Evolutionary conservation across 2,113 vertebrate species (phyloP).

Genomic region (Oostethus manadensis): DNA sequence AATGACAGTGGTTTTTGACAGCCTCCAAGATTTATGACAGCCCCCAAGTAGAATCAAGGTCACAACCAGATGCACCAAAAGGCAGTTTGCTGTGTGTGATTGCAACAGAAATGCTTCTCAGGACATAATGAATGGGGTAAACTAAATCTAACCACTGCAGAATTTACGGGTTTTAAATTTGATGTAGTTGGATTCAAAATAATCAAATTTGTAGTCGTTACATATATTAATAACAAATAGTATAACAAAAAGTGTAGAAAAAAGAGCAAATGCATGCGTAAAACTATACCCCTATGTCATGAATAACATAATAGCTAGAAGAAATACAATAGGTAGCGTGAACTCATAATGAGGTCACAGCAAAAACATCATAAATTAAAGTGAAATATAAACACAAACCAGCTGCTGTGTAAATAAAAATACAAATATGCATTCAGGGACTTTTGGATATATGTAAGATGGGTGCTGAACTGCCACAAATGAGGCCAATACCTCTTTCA

Average conservation of each 20-base stretch:
- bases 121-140: not conserved
- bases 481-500: not conserved
- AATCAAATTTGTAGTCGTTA: not conserved
- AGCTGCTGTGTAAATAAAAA: not conserved
- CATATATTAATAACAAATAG: not conserved
- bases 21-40: constrained; percentile 67
- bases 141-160: not conserved
- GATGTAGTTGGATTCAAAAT: not conserved
- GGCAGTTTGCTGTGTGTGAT: not conserved
- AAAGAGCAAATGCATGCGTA: not conserved
- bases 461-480: not conserved
- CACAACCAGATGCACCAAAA: constrained; percentile 8
- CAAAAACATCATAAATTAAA: not conserved
- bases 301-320: not conserved
- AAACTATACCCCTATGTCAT: not conserved
- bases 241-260: not conserved
- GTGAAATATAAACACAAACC: not conserved
- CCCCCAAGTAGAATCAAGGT: constrained; percentile 47
- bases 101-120: not conserved
- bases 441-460: not conserved
- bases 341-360: not conserved
- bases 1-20: constrained; percentile 45
- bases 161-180: not conserved
- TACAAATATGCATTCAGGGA: not conserved
- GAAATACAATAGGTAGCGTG: too few relatives aligned